phyloP scores from a whole-genome alignment of 2,888 invertebrate species.

The Hydroisotoma schaefferi region DNA sequence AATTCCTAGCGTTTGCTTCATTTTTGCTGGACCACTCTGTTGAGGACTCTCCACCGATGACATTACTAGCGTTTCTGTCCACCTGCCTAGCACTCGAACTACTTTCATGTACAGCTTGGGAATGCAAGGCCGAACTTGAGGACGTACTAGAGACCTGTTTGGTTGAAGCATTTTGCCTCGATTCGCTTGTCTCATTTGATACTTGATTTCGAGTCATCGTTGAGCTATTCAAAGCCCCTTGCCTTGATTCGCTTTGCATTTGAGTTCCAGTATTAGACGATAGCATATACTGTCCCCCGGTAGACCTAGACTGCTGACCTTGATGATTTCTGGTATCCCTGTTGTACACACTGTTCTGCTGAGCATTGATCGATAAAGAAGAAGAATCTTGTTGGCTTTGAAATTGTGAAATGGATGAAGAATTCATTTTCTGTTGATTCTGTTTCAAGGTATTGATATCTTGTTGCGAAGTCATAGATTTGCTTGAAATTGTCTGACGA shows the following conservation, averaged over 20 bases:
- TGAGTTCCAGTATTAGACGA: too few relatives aligned
- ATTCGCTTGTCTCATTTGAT: background rate
- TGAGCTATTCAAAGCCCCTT: background rate
- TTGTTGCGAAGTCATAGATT: background rate
- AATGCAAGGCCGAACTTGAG: background rate
- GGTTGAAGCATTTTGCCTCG: background rate
- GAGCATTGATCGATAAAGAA: background rate
- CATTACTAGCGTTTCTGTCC: background rate
- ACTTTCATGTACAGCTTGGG: background rate
- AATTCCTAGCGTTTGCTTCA: constrained; percentile 38
- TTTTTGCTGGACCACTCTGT: constrained; percentile 33
- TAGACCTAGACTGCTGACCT: background rate
- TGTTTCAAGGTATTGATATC: too few relatives aligned
- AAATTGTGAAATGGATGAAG: background rate
- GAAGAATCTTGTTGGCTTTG: background rate
- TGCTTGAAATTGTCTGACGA: background rate
- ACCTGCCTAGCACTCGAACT: background rate
- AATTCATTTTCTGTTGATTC: background rate
- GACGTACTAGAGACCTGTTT: background rate
- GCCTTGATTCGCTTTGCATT: background rate
- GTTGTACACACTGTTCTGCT: too few relatives aligned
- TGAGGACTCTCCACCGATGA: constrained; percentile 4
- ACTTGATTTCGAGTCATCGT: background rate
- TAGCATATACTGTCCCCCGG: too few relatives aligned
- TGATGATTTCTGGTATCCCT: background rate